Evolutionary conservation across 2,888 invertebrate species (phyloP).

Genomic region (Dorcus parallelipipedus): DNA sequence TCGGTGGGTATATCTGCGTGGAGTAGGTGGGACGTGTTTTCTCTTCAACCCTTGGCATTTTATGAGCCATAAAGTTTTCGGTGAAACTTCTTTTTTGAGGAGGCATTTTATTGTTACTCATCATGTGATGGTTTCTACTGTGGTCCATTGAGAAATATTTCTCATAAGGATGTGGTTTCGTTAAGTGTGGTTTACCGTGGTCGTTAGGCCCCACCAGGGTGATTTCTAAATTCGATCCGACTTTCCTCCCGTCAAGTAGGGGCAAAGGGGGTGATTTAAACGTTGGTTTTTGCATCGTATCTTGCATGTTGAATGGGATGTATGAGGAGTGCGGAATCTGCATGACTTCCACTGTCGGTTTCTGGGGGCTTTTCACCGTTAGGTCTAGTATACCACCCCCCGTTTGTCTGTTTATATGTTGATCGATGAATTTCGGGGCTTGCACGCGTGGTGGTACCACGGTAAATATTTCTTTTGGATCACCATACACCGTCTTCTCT

Average conservation of each 20-base stretch:
- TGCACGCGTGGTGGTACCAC: slow-evolving; percentile 47
- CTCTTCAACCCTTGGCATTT: slow-evolving; percentile 45
- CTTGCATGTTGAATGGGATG: slow-evolving; percentile 17
- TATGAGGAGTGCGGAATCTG: slow-evolving; percentile 51
- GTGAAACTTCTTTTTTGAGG: slow-evolving; percentile 54
- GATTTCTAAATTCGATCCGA: slow-evolving; percentile 69
- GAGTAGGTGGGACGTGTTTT: slow-evolving; percentile 6
- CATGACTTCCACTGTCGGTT: slow-evolving; percentile 58
- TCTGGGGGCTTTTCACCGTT: slow-evolving; percentile 55
- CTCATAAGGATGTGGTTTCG: neutral
- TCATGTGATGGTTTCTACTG: slow-evolving; percentile 21
- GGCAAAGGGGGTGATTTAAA: slow-evolving; percentile 33
- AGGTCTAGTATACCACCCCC: slow-evolving; percentile 63
- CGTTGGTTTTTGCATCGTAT: neutral
- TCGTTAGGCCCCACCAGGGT: slow-evolving; percentile 55
- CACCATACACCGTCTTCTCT: slow-evolving; percentile 67
- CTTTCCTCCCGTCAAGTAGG: slow-evolving; percentile 47
- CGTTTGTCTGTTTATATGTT: slow-evolving; percentile 24
- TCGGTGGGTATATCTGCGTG: slow-evolving; percentile 9
- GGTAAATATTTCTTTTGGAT: slow-evolving; percentile 67
- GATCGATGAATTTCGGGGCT: slow-evolving; percentile 42
- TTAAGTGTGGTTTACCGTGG: neutral
- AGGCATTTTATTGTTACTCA: slow-evolving; percentile 23
- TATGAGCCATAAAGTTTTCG: slow-evolving; percentile 56
- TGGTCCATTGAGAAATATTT: neutral